Percentiles rank a stretch among this genome's conserved stretches.
Conservation (phyloP, 2,113 vertebrate species). For the Gopherus evgoodei region DNA sequence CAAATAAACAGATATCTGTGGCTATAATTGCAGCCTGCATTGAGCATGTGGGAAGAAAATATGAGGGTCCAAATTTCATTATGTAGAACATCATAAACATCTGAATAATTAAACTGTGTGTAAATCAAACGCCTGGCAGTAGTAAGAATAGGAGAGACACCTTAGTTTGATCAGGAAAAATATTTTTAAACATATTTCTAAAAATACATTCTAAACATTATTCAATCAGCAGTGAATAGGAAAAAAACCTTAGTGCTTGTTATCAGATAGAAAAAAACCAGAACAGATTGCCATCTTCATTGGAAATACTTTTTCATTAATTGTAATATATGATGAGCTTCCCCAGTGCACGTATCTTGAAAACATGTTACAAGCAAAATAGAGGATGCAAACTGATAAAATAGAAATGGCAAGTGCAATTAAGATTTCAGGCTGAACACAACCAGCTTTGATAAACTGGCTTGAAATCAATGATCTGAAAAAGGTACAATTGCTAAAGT, state of each 20-base stretch:
- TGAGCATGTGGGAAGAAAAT: conserved; percentile 86
- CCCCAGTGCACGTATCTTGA: conserved; percentile 6
- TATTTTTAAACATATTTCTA: conserved; percentile 65
- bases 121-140: conserved; percentile 87
- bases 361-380: conserved; percentile 39
- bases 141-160: conserved; percentile 79
- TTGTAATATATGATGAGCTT: conserved; percentile 50
- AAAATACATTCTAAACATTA: conserved; percentile 64
- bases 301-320: conserved; percentile 69
- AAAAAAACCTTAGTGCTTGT: conserved; percentile 58
- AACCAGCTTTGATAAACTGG: conserved; percentile 44
- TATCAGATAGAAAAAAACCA: conserved; percentile 51
- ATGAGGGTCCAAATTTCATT: conserved; percentile 90
- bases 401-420: conserved; percentile 41
- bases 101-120: conserved; percentile 92
- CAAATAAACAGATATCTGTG: conserved; percentile 97
- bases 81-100: conserved; percentile 93
- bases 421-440: neutral
- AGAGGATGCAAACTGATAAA: conserved; percentile 30
- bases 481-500: conserved; percentile 5
- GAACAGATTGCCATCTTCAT: conserved; percentile 13
- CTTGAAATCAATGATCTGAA: conserved; percentile 36
- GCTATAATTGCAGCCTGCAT: conserved; percentile 92
- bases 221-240: conserved; percentile 59
- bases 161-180: conserved; percentile 80